Conservation (phyloP, 2,888 invertebrate genomes). For the Cataglyphis altisquamis region DNA sequence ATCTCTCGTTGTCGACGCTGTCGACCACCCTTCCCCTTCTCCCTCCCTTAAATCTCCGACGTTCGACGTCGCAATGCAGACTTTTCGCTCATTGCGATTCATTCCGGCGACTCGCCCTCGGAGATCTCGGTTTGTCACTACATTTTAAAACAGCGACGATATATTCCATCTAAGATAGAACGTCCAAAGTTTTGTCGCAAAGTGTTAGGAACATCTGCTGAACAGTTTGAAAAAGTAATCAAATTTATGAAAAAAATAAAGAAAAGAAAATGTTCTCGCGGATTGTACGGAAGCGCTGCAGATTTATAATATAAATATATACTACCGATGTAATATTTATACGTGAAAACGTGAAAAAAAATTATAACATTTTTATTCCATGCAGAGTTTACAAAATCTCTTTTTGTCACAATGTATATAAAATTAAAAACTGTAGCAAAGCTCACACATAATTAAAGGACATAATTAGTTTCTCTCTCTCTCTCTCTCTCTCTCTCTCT, state of each 20-base stretch:
- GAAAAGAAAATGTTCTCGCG: neutral
- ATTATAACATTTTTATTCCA: slow-evolving; percentile 29
- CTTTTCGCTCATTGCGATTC: slow-evolving; percentile 55
- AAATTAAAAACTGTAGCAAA: slow-evolving; percentile 43
- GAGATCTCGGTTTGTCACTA: slow-evolving; percentile 19
- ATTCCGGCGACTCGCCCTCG: slow-evolving; percentile 43
- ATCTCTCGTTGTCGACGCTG: slow-evolving; percentile 55
- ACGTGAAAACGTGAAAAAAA: neutral
- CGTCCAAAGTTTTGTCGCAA: neutral
- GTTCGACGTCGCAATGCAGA: slow-evolving; percentile 73
- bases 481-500: slow-evolving; percentile 52
- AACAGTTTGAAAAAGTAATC: neutral
- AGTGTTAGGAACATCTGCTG: neutral
- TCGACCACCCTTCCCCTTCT: slow-evolving; percentile 11
- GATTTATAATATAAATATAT: neutral
- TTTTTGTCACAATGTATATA: slow-evolving; percentile 22
- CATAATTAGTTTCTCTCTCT: slow-evolving; percentile 54
- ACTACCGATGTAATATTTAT: slow-evolving; percentile 12
- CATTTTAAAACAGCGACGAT: neutral
- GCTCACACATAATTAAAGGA: slow-evolving; percentile 46
- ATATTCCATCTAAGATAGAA: neutral
- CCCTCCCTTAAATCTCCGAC: neutral
- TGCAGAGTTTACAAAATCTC: slow-evolving; percentile 25
- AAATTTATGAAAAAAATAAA: neutral
- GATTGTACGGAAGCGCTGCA: neutral